These are phyloP conservation scores for Thera obeliscata DNA, from an alignment of 2,888 invertebrate genomes.

Conservation along the genomic window DNA sequence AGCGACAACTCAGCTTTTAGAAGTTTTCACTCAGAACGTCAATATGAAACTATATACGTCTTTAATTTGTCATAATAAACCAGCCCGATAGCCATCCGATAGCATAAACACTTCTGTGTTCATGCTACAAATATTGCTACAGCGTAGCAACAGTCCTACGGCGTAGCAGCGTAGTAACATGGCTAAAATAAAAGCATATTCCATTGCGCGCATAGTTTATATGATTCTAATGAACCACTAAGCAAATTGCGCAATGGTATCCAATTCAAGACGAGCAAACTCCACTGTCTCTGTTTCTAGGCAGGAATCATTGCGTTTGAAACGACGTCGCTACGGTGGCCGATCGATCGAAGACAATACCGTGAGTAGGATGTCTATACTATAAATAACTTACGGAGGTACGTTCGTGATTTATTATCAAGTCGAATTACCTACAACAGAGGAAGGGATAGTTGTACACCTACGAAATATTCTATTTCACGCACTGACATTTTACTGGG, in stretches of 20 bases:
- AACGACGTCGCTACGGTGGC: neutral
- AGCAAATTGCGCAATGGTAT: neutral
- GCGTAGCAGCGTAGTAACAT: neutral
- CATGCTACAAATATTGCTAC: too few species aligned
- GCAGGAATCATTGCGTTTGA: slow-evolving; percentile 5
- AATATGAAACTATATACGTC: too few species aligned
- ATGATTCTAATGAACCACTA: neutral
- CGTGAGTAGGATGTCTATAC: neutral
- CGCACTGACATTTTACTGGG: too few species aligned
- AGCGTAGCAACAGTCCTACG: neutral
- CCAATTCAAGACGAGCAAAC: neutral
- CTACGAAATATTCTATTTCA: too few species aligned
- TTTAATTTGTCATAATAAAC: too few species aligned
- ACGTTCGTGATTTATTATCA: slow-evolving; percentile 6
- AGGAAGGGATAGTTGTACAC: neutral
- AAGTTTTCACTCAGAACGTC: too few species aligned
- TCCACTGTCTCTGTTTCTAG: neutral
- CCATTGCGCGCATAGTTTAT: neutral
- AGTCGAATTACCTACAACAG: neutral
- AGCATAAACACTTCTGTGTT: too few species aligned
- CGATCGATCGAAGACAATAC: slow-evolving; percentile 6
- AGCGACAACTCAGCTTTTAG: too few species aligned
- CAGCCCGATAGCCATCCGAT: too few species aligned
- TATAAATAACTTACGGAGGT: slow-evolving; percentile 2
- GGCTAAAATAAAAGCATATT: neutral